Evolutionary conservation across 2,888 invertebrate species (phyloP).

Genomic region (Griposia aprilina): DNA sequence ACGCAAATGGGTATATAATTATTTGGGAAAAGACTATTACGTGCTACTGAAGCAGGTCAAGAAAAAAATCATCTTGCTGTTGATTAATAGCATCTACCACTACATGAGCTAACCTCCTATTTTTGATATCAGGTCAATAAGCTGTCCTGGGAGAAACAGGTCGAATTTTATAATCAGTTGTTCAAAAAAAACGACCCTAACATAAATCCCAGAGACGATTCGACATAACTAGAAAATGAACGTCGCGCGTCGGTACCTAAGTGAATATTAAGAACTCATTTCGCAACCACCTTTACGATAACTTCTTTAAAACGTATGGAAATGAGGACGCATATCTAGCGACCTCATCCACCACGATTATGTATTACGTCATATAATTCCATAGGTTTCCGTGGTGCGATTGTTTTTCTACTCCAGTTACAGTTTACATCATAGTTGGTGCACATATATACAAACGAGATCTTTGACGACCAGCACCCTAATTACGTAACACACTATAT

Average conservation of each 20-base stretch:
- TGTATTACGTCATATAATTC: constrained; percentile 50
- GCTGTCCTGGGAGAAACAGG: too few relatives aligned
- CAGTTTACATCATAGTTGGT: constrained; percentile 53
- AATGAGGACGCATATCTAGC: constrained; percentile 55
- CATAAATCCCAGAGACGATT: neutral
- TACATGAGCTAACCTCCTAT: too few relatives aligned
- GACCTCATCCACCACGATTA: constrained; percentile 54
- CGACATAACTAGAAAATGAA: constrained; percentile 3
- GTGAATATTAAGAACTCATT: constrained; percentile 34
- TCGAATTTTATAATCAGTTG: neutral
- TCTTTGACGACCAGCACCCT: too few relatives aligned
- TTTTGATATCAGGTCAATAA: too few relatives aligned
- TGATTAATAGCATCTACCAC: too few relatives aligned
- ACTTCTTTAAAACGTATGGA: constrained; percentile 50
- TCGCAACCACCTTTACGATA: constrained; percentile 44
- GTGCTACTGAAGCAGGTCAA: too few relatives aligned
- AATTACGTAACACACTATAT: too few relatives aligned
- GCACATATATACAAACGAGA: constrained; percentile 9
- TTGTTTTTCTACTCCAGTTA: constrained; percentile 67
- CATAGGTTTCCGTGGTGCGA: constrained; percentile 53
- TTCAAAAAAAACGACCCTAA: neutral
- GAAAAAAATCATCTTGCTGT: too few relatives aligned
- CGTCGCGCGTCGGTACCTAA: neutral
- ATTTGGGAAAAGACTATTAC: too few relatives aligned
- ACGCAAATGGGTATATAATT: too few relatives aligned